Conservation (phyloP, 2,888 invertebrate genomes). For the Oeneis ivallda region DNA sequence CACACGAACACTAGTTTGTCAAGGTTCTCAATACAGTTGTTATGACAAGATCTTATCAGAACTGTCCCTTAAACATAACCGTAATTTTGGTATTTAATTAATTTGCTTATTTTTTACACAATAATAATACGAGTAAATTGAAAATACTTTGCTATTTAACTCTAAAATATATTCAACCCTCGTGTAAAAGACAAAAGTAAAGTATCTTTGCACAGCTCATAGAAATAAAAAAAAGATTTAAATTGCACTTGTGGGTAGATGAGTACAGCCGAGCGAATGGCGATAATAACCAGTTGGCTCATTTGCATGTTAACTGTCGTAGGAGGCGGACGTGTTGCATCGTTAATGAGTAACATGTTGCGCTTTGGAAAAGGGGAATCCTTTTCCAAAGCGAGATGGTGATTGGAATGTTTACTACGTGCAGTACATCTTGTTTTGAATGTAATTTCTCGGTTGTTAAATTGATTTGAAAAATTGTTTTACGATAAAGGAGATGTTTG, state of each 20-base stretch:
- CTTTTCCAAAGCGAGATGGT: slow-evolving; percentile 19
- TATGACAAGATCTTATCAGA: too few species aligned
- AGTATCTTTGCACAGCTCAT: background rate
- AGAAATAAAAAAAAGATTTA: background rate
- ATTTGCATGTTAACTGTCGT: slow-evolving; percentile 46
- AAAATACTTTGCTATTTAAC: background rate
- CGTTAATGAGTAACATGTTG: slow-evolving; percentile 30
- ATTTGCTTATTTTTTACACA: too few species aligned
- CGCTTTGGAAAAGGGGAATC: slow-evolving; percentile 22
- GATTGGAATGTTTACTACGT: slow-evolving; percentile 23
- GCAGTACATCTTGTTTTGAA: slow-evolving; percentile 18
- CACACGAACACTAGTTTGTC: too few species aligned
- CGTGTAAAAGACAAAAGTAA: background rate
- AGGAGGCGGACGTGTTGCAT: slow-evolving; percentile 33
- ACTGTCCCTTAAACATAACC: too few species aligned
- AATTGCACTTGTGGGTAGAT: slow-evolving; percentile 32
- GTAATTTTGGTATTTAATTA: too few species aligned
- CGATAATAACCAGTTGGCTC: slow-evolving; percentile 31
- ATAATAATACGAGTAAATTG: background rate
- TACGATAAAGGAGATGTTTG: background rate
- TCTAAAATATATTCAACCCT: background rate
- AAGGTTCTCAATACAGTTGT: too few species aligned
- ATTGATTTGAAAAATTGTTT: slow-evolving; percentile 15
- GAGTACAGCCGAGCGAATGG: slow-evolving; percentile 9
- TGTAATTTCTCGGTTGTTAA: background rate